Percentiles rank a stretch among this genome's conserved stretches.
Evolutionary conservation across 2,113 vertebrate genomes (phyloP).

Genomic region (Cyanistes caeruleus): DNA sequence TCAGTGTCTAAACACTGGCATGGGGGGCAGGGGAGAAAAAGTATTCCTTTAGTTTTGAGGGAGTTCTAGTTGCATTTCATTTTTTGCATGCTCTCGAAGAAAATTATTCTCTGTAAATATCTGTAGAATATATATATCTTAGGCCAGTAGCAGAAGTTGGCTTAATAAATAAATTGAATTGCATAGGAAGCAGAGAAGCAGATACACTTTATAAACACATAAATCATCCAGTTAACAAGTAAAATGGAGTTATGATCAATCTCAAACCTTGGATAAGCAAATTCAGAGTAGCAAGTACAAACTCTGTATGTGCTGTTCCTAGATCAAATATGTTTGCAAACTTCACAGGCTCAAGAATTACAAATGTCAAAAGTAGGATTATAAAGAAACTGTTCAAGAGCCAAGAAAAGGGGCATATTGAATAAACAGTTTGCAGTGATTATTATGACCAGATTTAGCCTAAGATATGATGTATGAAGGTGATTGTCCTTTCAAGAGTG

Average conservation of each 20-base stretch:
- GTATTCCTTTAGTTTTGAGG: neutral
- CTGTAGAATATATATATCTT: neutral
- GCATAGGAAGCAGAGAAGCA: neutral
- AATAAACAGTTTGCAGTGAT: neutral
- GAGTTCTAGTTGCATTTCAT: neutral
- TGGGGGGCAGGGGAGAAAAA: neutral
- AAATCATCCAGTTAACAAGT: slow-evolving; percentile 3
- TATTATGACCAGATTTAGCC: neutral
- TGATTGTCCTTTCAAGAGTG: neutral
- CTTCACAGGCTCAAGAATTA: slow-evolving; percentile 11
- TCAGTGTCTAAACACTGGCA: neutral
- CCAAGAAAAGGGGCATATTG: neutral
- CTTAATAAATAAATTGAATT: neutral
- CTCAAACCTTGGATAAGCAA: neutral
- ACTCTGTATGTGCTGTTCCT: neutral
- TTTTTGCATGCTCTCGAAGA: neutral
- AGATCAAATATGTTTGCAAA: slow-evolving; percentile 24
- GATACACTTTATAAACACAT: slow-evolving; percentile 12
- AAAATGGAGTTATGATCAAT: slow-evolving; percentile 7
- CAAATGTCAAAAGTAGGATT: slow-evolving; percentile 1
- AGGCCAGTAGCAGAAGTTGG: neutral
- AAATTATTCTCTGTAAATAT: neutral
- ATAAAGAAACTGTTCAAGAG: neutral
- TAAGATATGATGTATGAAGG: neutral
- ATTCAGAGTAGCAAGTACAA: neutral